These are phyloP conservation scores for Pleuronectes platessa DNA, from an alignment of 2,113 vertebrate genomes.

Conservation along the genomic window DNA sequence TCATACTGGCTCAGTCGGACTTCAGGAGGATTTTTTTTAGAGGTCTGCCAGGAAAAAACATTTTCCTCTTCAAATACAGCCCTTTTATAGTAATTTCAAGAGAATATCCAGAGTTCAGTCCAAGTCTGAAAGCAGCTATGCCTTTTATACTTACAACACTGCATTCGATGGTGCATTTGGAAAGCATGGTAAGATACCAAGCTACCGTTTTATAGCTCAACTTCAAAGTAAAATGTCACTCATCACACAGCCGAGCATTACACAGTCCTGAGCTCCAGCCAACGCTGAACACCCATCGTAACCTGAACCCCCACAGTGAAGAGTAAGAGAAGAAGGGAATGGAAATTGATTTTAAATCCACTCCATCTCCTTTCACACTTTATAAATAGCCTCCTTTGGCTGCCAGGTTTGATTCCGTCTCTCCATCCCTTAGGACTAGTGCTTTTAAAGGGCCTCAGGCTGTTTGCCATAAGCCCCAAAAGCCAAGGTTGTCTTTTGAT, in stretches of 20 bases:
- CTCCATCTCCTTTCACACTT: slow-evolving; percentile 63
- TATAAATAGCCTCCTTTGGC: slow-evolving; percentile 75
- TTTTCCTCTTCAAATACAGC: neutral
- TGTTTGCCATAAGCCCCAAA: slow-evolving; percentile 67
- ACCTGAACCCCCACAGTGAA: slow-evolving; percentile 55
- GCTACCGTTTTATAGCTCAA: neutral
- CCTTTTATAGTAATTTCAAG: no score
- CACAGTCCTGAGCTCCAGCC: slow-evolving; percentile 6
- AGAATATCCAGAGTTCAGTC: no score
- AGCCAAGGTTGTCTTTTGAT: slow-evolving; percentile 72
- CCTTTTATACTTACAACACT: neutral
- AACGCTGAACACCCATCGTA: slow-evolving; percentile 19
- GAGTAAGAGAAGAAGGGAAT: slow-evolving; percentile 37
- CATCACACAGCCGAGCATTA: slow-evolving; percentile 4
- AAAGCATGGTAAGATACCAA: neutral
- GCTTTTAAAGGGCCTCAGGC: slow-evolving; percentile 69
- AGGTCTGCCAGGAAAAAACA: neutral
- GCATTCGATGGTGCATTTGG: neutral
- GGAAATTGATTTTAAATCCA: slow-evolving; percentile 75
- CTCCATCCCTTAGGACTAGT: slow-evolving; percentile 34
- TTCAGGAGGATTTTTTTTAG: no score
- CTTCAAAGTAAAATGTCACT: slow-evolving; percentile 11
- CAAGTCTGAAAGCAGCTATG: neutral
- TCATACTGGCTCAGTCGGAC: no score
- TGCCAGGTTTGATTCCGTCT: slow-evolving; percentile 62